Evolutionary conservation across 2,888 invertebrate species (phyloP), one percentile per base, ranked within the genome.

Genomic region (Sympetrum striolatum): DNA sequence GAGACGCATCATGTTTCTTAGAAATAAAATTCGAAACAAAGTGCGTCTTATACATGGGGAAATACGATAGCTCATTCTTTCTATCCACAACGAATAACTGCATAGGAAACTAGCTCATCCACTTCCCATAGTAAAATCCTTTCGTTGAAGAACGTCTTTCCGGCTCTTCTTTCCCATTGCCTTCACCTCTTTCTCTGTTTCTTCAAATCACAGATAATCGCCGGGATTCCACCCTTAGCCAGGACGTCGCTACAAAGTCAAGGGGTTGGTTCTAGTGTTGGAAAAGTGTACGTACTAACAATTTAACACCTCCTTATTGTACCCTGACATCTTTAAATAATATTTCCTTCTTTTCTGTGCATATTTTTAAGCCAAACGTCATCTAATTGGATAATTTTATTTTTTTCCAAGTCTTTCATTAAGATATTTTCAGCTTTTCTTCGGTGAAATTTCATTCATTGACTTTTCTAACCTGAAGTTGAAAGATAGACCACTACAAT

Each of bases 241-340:
- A 37, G 86, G 86, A 86, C n/a, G 60, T 60, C 60, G 86, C 86
- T n/a, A 39, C 86, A 60, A 86, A 37, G n/a, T 64, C 86, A 82
- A 82, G 39, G 86, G 86, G 60, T 86, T 86, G 86, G 86, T 86
- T 86, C 60, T 86, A 64, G 37, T 86, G 86, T 86, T 86, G 86
- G 31, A 86, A 60, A 53, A 35, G 60, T 86, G 86, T 86, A 86
- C 86, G 86, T 86, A 86, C 86, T 86, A 86, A 86, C 86, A 58
- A 31, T 60, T 60, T 86, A 86, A 58, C 86, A 60, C 31, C 64
- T 14, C 37, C 31, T 31, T 86, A 64, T 53, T 37, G 58, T 37
- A 64, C 37, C 37, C 37, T n/a, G 12, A 12, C 35, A 18, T 2
- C 18, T 18, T 82, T 14, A 58, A 60, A 58, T 82, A 18, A 15